These are phyloP conservation scores for Agonopterix alstromeriana DNA, from an alignment of 2,888 invertebrate genomes.

Conservation along the genomic window DNA sequence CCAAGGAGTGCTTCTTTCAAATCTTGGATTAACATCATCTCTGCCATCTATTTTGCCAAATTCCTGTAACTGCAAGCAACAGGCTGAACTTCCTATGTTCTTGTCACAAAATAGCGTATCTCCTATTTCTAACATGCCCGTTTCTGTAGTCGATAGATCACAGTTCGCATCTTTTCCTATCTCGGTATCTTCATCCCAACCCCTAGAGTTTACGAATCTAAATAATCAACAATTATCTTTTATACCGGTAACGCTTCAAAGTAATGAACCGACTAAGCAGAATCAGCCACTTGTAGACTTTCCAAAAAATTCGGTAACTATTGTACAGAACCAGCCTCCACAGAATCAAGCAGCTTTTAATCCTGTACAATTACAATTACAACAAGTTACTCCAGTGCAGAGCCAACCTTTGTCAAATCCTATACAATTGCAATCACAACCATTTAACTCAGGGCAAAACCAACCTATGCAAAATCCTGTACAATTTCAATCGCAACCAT, in stretches of 20 bases:
- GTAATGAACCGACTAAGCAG: not conserved
- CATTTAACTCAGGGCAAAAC: not conserved
- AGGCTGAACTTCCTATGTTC: conserved; percentile 2
- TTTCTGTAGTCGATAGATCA: not conserved
- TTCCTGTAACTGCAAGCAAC: not conserved
- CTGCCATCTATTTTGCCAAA: conserved; percentile 5
- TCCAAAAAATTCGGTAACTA: conserved; percentile 1
- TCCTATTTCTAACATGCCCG: conserved; percentile 5
- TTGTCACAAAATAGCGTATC: conserved; percentile 6
- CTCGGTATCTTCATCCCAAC: not conserved
- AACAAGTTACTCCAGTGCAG: not conserved
- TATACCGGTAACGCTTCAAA: not conserved
- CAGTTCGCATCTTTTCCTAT: not conserved
- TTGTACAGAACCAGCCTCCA: conserved; percentile 10
- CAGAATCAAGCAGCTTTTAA: not conserved
- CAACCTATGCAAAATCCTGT: not conserved
- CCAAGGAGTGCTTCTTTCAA: conserved; percentile 6
- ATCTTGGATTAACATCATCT: conserved; percentile 5
- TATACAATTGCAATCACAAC: not conserved
- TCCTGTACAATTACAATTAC: not conserved
- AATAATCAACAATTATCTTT: not conserved
- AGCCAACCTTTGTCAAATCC: conserved; percentile 1
- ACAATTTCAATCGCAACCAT: no score
- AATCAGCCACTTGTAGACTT: not conserved
- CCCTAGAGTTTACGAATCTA: not conserved